phyloP scores from a whole-genome alignment of 2,797 vertebrate genomes.

The Siniperca scherzeri region DNA sequence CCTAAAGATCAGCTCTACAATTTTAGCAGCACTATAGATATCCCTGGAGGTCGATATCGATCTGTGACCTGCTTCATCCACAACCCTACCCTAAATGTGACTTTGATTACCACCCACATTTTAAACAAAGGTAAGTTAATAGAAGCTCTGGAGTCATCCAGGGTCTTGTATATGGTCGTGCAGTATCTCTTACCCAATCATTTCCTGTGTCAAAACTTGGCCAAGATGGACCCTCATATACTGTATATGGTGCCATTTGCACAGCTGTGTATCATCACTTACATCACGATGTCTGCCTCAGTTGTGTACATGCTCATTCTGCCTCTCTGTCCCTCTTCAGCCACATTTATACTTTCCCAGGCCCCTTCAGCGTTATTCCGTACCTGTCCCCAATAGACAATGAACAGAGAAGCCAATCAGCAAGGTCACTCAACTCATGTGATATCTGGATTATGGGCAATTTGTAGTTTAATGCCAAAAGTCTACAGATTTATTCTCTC shows the following conservation, averaged over 20 bases:
- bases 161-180: neutral
- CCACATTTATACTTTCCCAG: too few species aligned
- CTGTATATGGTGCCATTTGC: neutral
- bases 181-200: neutral
- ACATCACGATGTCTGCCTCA: too few species aligned
- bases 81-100: slow-evolving; percentile 15
- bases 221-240: too few species aligned
- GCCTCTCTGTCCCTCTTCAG: too few species aligned
- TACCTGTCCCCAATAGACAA: neutral
- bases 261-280: neutral
- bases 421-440: too few species aligned
- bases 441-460: neutral
- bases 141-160: neutral
- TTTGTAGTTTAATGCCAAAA: neutral
- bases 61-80: neutral
- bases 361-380: too few species aligned
- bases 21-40: neutral
- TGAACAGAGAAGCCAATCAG: neutral
- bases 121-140: neutral
- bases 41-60: neutral
- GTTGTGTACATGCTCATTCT: too few species aligned
- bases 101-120: neutral
- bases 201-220: neutral
- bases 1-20: neutral
- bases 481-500: neutral